phyloP scores from a whole-genome alignment of 2,888 invertebrate genomes.

The Choristoneura rosaceana region DNA sequence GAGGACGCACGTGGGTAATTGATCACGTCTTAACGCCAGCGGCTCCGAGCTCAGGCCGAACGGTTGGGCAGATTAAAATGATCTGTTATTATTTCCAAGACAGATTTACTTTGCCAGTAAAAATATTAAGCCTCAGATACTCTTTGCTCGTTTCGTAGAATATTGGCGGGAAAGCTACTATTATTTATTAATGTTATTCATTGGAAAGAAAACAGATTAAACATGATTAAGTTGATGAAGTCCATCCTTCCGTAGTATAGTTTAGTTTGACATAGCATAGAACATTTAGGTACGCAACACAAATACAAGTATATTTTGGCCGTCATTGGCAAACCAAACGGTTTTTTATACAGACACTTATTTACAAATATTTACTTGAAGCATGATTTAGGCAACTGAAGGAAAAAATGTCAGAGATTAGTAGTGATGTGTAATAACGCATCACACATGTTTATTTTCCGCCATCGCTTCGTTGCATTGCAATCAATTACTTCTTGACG shows the following conservation, averaged over 20 bases:
- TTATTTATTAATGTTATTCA: constrained; percentile 4
- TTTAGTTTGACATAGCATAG: neutral
- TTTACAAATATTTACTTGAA: too few species aligned
- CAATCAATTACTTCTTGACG: too few species aligned
- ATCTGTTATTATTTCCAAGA: constrained; percentile 66
- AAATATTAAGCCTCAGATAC: constrained; percentile 20
- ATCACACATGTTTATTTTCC: too few species aligned
- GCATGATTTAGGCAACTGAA: too few species aligned
- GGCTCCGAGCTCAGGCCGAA: constrained; percentile 46
- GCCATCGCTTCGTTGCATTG: too few species aligned
- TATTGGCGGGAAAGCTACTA: neutral
- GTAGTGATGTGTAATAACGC: too few species aligned
- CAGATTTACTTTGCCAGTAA: constrained; percentile 52
- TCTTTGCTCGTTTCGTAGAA: neutral
- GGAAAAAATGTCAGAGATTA: too few species aligned
- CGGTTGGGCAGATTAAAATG: constrained; percentile 61
- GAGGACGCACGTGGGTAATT: constrained; percentile 65
- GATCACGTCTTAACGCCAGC: constrained; percentile 67
- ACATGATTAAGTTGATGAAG: neutral
- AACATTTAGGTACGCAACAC: too few species aligned
- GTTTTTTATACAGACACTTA: too few species aligned
- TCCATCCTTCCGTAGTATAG: neutral
- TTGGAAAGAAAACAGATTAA: neutral
- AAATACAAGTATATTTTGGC: too few species aligned
- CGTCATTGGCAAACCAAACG: too few species aligned